Evolutionary conservation across 2,797 vertebrate genomes (phyloP), one percentile per base, ranked within the genome.

Genomic region (Hoplostethus mediterraneus): DNA sequence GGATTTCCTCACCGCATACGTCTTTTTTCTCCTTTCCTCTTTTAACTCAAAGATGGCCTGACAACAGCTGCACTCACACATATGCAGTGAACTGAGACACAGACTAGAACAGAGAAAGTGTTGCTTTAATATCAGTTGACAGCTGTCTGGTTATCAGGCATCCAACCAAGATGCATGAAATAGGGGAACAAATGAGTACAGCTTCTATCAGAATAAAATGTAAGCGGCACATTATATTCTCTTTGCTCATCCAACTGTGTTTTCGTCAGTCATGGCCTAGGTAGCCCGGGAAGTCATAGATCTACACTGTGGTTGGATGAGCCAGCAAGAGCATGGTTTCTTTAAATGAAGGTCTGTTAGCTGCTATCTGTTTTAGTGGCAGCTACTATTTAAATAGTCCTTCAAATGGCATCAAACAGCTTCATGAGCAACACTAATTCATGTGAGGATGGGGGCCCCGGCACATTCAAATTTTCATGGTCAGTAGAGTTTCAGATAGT

Each of bases 1-100:
- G 95, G 94, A 95, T 95, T 95, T 95, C 94, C 94, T 95, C 81
- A 9, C 91, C 91, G 86, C 91, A 89, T 85, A 80, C 70, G 28
- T 89, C 77, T 79, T 81, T 90, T 93, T 92, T 93, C 84, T 92
- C 80, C 93, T 94, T 94, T 95, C 92, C 92, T 93, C 92, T 93
- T 94, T 94, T 93, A 93, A 94, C 91, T 90, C 87, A 86, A 91
- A 94, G 85, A 92, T 88, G 77, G 89, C 84, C 85, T 85, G 85
- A 94, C 90, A 93, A 88, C 93, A 94, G 93, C 94, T 94, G 93
- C 79, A 1, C 85, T 87, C 81, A 73, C 83, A 88, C 82, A 87
- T 65, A 89, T 4, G 76, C 86, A 87, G 25, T 79, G 77, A 90
- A 85, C 75, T 82, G 82, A 89, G 75, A 86, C 88, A 75, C n/a